Conservation (phyloP, 1,140 invertebrate species). For the Globodera ellingtonae region DNA sequence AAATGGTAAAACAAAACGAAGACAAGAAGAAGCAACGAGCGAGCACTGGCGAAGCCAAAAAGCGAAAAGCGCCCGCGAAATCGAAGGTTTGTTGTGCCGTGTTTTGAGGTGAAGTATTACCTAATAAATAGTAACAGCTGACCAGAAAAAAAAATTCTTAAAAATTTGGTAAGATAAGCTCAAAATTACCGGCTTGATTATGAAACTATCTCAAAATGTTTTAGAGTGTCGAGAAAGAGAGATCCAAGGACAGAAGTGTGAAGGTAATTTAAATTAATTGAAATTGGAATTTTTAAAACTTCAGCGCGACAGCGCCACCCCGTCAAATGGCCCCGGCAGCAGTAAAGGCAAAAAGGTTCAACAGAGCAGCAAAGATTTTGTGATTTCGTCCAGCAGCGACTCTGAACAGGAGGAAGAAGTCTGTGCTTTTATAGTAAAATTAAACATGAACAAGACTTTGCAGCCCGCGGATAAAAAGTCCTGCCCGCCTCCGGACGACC, state of each 20-base stretch:
- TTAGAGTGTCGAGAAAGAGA: conserved; percentile 22
- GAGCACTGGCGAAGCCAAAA: conserved; percentile 5
- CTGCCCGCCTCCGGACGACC: background rate
- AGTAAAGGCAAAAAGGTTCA: background rate
- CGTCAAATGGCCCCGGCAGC: background rate
- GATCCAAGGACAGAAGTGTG: conserved; percentile 6
- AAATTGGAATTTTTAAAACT: background rate
- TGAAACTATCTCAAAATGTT: background rate
- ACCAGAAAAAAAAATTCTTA: no score
- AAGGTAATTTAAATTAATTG: background rate
- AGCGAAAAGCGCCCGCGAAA: background rate
- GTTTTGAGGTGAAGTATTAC: background rate
- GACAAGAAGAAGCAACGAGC: background rate
- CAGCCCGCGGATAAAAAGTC: conserved; percentile 3
- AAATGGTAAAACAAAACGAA: background rate
- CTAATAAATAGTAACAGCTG: no score
- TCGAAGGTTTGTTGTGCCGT: conserved; percentile 1
- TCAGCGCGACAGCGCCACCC: background rate
- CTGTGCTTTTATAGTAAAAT: background rate
- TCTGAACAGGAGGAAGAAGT: conserved; percentile 1
- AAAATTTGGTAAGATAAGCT: no score
- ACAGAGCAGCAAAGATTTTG: conserved; percentile 2
- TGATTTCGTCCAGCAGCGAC: conserved; percentile 20
- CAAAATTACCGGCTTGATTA: background rate
- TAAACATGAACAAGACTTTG: background rate